Conservation (phyloP, 1,140 invertebrate genomes). For the Vanessa tameamea region DNA sequence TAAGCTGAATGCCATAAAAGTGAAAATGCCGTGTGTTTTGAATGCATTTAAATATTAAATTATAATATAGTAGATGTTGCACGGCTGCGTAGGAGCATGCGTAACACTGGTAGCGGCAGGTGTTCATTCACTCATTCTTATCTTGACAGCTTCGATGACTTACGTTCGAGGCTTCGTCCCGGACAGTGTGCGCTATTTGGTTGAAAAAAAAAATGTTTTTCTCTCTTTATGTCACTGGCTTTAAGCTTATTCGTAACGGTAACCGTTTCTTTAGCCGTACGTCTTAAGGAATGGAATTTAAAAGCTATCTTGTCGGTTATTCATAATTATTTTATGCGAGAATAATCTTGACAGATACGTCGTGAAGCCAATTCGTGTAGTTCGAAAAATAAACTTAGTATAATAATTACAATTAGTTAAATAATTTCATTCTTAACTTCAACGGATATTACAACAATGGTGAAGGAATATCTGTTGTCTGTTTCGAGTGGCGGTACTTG, state of each 20-base stretch:
- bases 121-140: slow-evolving; percentile 79
- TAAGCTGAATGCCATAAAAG: slow-evolving; percentile 41
- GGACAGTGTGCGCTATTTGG: slow-evolving; percentile 71
- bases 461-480: slow-evolving; percentile 19
- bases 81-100: slow-evolving; percentile 66
- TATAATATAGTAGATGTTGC: slow-evolving; percentile 42
- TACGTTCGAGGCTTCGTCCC: slow-evolving; percentile 62
- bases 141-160: slow-evolving; percentile 79
- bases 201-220: slow-evolving; percentile 54
- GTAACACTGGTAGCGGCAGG: slow-evolving; percentile 78
- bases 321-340: slow-evolving; percentile 59
- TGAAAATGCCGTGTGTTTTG: slow-evolving; percentile 40
- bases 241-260: slow-evolving; percentile 78
- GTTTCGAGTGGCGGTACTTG: slow-evolving; percentile 29
- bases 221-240: slow-evolving; percentile 67
- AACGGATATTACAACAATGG: slow-evolving; percentile 30
- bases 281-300: slow-evolving; percentile 66
- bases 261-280: slow-evolving; percentile 64
- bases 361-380: slow-evolving; percentile 13
- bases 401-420: neutral
- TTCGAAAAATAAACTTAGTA: slow-evolving; percentile 9
- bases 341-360: slow-evolving; percentile 60
- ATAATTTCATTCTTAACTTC: neutral
- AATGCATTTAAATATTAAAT: slow-evolving; percentile 53
- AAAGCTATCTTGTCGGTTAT: slow-evolving; percentile 62